These are phyloP conservation scores for Eupsilia transversa DNA, from an alignment of 2,888 invertebrate species.

Conservation along the genomic window DNA sequence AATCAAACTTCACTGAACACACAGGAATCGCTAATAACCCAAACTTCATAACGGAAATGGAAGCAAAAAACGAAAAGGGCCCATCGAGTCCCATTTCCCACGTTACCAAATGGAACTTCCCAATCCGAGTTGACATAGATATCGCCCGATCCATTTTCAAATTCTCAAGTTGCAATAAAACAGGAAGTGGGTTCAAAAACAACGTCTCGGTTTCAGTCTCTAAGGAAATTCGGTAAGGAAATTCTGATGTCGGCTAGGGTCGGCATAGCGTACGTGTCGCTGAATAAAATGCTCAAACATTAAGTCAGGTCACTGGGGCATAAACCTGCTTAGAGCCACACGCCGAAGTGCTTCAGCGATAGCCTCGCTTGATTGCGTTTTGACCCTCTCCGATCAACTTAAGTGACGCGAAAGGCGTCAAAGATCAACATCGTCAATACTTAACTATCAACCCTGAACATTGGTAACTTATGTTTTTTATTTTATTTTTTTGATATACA, in stretches of 20 bases:
- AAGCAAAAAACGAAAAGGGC: constrained; percentile 33
- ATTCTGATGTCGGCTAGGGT: constrained; percentile 65
- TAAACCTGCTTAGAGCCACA: constrained; percentile 66
- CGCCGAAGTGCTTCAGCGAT: constrained; percentile 57
- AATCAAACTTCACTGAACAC: neutral
- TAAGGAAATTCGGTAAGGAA: constrained; percentile 73
- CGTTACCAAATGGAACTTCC: constrained; percentile 43
- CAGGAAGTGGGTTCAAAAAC: constrained; percentile 67
- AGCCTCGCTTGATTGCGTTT: constrained; percentile 60
- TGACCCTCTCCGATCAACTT: constrained; percentile 56
- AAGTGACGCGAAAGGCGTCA: constrained; percentile 56
- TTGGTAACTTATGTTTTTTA: neutral
- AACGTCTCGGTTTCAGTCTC: constrained; percentile 70
- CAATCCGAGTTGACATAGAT: constrained; percentile 59
- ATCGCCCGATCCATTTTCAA: constrained; percentile 63
- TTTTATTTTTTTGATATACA: neutral
- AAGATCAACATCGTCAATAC: constrained; percentile 58
- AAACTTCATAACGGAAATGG: constrained; percentile 25
- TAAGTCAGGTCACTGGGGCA: constrained; percentile 72
- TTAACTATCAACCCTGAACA: constrained; percentile 44
- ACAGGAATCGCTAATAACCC: constrained; percentile 23
- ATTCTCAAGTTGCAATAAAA: constrained; percentile 68
- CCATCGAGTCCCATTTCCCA: constrained; percentile 38
- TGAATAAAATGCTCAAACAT: constrained; percentile 73
- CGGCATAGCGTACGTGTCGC: constrained; percentile 69